Evolutionary conservation across 2,797 vertebrate species (phyloP).

Genomic region (Eupleurogrammus muticus): DNA sequence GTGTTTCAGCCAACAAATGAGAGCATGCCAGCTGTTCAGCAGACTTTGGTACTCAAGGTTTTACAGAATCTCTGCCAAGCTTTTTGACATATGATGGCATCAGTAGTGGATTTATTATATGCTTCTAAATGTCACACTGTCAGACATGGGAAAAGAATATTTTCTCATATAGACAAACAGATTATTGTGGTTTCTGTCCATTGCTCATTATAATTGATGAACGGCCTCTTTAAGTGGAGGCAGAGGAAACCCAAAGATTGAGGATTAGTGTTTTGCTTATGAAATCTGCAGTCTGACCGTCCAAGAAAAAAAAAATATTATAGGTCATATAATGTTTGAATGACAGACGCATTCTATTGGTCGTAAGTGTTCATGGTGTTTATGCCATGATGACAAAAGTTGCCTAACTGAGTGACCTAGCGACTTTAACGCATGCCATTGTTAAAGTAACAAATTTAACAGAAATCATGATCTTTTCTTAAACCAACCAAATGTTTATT

Average conservation of each 20-base stretch:
- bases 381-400: too few relatives aligned
- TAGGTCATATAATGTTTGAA: too few relatives aligned
- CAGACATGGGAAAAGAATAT: slow-evolving; percentile 19
- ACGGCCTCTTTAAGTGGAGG: background rate
- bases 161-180: slow-evolving; percentile 3
- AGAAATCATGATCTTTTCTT: too few relatives aligned
- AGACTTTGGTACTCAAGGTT: slow-evolving; percentile 54
- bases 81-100: slow-evolving; percentile 44
- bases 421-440: too few relatives aligned
- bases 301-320: too few relatives aligned
- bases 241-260: slow-evolving; percentile 20
- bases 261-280: slow-evolving; percentile 21
- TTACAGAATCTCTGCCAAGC: slow-evolving; percentile 31
- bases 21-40: slow-evolving; percentile 68
- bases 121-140: slow-evolving; percentile 19
- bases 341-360: too few relatives aligned
- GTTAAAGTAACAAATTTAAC: too few relatives aligned
- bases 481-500: too few relatives aligned
- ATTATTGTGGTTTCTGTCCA: slow-evolving; percentile 17
- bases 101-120: slow-evolving; percentile 33
- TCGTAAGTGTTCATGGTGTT: too few relatives aligned
- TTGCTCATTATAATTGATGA: slow-evolving; percentile 23
- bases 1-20: slow-evolving; percentile 59
- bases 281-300: background rate
- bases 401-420: too few relatives aligned